These are phyloP conservation scores for Arvicanthis niloticus DNA, from an alignment of 2,113 vertebrate genomes.

Conservation along the genomic window DNA sequence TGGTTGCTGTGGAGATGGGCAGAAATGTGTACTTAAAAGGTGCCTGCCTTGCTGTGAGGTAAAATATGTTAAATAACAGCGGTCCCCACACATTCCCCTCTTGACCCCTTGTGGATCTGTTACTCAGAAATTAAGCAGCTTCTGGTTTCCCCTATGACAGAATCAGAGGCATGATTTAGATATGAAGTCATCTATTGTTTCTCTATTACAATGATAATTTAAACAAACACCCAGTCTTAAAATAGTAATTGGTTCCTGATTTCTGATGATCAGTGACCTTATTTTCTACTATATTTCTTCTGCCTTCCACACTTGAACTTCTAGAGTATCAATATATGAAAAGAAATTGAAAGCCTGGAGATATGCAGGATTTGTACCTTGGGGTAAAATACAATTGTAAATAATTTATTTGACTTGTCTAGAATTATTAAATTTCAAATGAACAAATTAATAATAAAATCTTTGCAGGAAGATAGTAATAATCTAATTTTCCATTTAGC, in stretches of 20 bases:
- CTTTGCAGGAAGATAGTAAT: slow-evolving; percentile 55
- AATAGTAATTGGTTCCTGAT: neutral
- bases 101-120: slow-evolving; percentile 35
- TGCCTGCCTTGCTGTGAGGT: slow-evolving; percentile 16
- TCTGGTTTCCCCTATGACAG: slow-evolving; percentile 21
- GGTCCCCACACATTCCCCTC: neutral
- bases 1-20: neutral
- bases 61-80: slow-evolving; percentile 41
- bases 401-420: slow-evolving; percentile 75
- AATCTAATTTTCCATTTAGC: slow-evolving; percentile 69
- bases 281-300: slow-evolving; percentile 24
- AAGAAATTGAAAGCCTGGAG: slow-evolving; percentile 54
- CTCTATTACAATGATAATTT: slow-evolving; percentile 7
- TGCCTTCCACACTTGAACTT: slow-evolving; percentile 6
- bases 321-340: slow-evolving; percentile 33
- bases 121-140: slow-evolving; percentile 41
- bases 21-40: slow-evolving; percentile 24
- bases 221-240: slow-evolving; percentile 37
- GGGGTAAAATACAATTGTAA: neutral
- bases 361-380: slow-evolving; percentile 62
- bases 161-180: slow-evolving; percentile 13
- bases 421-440: slow-evolving; percentile 78
- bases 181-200: slow-evolving; percentile 47
- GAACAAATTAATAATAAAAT: slow-evolving; percentile 79
- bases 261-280: neutral